Evolutionary conservation across 2,888 invertebrate genomes (phyloP).

Genomic region (Agapostemon virescens): DNA sequence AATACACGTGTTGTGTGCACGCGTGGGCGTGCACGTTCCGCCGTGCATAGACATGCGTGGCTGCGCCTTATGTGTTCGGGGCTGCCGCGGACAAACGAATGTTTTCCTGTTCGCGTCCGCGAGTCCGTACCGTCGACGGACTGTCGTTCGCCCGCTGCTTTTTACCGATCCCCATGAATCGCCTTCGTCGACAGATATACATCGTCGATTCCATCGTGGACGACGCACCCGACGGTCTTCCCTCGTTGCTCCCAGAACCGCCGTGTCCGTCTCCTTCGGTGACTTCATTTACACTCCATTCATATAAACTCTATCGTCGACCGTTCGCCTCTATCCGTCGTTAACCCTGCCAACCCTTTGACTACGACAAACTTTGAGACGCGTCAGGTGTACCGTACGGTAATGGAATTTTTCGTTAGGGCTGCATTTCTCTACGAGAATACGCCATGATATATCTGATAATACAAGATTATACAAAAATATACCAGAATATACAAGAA

Average conservation of each 20-base stretch:
- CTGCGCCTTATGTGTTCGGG: constrained; percentile 48
- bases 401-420: no score
- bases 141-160: constrained; percentile 31
- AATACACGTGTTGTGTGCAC: constrained; percentile 39
- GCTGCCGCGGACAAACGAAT: constrained; percentile 71
- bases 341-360: no score
- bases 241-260: neutral
- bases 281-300: neutral
- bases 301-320: no score
- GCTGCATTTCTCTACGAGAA: no score
- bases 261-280: neutral
- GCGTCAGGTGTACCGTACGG: no score
- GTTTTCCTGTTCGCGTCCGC: constrained; percentile 72
- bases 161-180: neutral
- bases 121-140: constrained; percentile 63
- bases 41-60: constrained; percentile 48
- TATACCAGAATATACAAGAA: no score
- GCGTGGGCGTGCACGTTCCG: constrained; percentile 38
- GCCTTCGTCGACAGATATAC: neutral
- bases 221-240: neutral
- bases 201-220: neutral
- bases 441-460: no score
- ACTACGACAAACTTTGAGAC: no score
- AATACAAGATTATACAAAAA: no score
- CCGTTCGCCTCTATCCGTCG: no score